Evolutionary conservation across 2,113 vertebrate species (phyloP), one percentile per base, ranked within the genome.

Genomic region (Ailurus styani): DNA sequence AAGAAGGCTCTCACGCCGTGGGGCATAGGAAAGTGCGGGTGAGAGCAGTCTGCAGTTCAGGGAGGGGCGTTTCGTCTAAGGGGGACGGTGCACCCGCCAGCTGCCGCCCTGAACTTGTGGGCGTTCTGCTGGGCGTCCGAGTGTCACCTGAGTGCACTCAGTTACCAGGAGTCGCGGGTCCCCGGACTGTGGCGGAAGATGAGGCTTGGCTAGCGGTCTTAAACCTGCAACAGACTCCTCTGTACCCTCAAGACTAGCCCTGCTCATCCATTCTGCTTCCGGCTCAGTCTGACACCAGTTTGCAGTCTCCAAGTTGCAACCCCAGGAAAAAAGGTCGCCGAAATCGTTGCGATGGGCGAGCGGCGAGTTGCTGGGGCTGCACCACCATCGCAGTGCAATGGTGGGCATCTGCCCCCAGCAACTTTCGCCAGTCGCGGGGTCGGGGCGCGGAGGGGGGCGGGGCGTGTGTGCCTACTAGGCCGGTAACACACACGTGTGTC

Each of bases 11-110:
- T 87, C n/a, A 0, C 8, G 11, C 23, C 1, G 2, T 8, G 31
- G 57, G 40, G 6, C 45, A 23, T 20, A 7, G 75, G 23, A 13
- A n/a, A 40, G 52, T 40, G 52, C 14, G 0, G 0, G 1, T 17
- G 9, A 34, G 27, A 13, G 45, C 0, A 1, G 42, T 37, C 57
- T 45, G 7, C 6, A 18, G 23, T 31, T 20, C 40, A 1, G 23
- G 45, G 70, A 77, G 25, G 62, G 23, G 27, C 14, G 9, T 8
- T 37, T 52, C 7, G 25, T 64, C 40, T 64, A 8, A 23, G 21
- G 25, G 21, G 12, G 40, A 77, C 57, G 62, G 31, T 57, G 62
- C 4, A 3, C 23, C 29, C 13, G 45, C 11, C 1, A n/a, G 15
- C 54, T 25, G 75, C 55, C 37, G 2, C 45, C 64, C 1, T 13